Evolutionary conservation across 2,113 vertebrate species (phyloP).

Genomic region (Barbus barbus): DNA sequence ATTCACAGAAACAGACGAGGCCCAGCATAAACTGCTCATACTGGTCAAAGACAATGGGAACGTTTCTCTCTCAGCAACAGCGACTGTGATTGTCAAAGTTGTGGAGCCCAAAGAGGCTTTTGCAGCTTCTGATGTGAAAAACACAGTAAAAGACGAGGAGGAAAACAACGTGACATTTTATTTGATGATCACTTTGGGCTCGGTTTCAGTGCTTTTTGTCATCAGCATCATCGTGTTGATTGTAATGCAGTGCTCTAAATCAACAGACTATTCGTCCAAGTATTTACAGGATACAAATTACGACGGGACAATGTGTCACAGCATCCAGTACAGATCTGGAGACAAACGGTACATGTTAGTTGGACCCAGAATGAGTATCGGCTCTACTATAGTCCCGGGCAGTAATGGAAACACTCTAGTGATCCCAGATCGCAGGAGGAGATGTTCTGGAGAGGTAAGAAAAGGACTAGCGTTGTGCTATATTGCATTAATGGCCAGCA

Average conservation of each 20-base stretch:
- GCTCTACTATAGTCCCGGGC: constrained; percentile 45
- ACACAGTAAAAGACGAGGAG: constrained; percentile 7
- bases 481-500: background rate
- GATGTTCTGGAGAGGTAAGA: constrained; percentile 55
- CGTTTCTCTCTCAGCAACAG: constrained; percentile 54
- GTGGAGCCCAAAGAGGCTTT: constrained; percentile 54
- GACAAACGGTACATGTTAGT: constrained; percentile 59
- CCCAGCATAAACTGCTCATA: constrained; percentile 63
- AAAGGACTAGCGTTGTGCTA: no score
- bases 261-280: constrained; percentile 48
- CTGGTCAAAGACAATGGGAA: constrained; percentile 69
- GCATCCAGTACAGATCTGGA: constrained; percentile 59
- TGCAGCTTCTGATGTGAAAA: constrained; percentile 40
- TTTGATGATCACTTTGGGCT: constrained; percentile 54
- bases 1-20: constrained; percentile 64
- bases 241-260: constrained; percentile 55
- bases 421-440: constrained; percentile 44
- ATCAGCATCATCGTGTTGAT: constrained; percentile 52
- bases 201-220: constrained; percentile 53
- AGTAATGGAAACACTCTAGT: constrained; percentile 58
- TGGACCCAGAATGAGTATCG: constrained; percentile 55
- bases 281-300: constrained; percentile 53
- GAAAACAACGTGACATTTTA: constrained; percentile 55
- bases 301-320: constrained; percentile 39
- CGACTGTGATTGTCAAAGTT: constrained; percentile 48